phyloP scores from a whole-genome alignment of 2,888 invertebrate species.

The Amorpha juglandis region DNA sequence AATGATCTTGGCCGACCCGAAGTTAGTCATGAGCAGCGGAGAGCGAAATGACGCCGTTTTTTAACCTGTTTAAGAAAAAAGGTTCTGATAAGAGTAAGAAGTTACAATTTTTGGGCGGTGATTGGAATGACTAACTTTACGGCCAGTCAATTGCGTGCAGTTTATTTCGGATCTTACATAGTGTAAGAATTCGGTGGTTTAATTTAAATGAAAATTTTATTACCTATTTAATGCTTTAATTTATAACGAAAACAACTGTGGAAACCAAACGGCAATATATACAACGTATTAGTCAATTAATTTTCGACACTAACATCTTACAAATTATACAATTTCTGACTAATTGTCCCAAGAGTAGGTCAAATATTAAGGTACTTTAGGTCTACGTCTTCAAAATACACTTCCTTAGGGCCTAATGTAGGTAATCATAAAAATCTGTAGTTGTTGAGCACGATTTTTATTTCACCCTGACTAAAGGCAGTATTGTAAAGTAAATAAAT shows the following conservation, averaged over 20 bases:
- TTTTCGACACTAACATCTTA: conserved; percentile 9
- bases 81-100: too few species aligned
- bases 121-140: too few species aligned
- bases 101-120: too few species aligned
- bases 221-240: too few species aligned
- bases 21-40: too few species aligned
- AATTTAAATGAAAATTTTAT: too few species aligned
- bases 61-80: too few species aligned
- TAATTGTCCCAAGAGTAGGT: not conserved
- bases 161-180: too few species aligned
- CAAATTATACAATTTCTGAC: conserved; percentile 11
- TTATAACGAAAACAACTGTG: not conserved
- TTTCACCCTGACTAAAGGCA: not conserved
- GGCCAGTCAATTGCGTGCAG: too few species aligned
- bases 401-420: conserved; percentile 16
- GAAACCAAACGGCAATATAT: not conserved
- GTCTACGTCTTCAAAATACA: conserved; percentile 4
- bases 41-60: too few species aligned
- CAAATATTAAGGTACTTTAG: not conserved
- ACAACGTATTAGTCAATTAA: conserved; percentile 22
- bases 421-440: not conserved
- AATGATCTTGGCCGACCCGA: too few species aligned
- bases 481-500: not conserved
- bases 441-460: not conserved
- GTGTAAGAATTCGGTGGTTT: too few species aligned